phyloP scores from a whole-genome alignment of 2,888 invertebrate species.

The Tachina grossa region DNA sequence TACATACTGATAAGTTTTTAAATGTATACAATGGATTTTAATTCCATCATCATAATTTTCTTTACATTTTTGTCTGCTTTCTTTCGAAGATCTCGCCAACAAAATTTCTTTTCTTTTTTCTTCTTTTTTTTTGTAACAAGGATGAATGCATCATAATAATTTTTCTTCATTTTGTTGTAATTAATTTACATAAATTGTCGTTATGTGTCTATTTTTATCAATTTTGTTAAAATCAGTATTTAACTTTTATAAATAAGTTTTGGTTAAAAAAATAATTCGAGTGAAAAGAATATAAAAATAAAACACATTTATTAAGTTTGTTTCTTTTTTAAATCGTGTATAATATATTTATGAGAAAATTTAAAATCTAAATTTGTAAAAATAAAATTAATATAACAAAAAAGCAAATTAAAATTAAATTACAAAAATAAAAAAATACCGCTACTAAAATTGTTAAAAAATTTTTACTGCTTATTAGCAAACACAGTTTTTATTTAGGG shows the following conservation, averaged over 20 bases:
- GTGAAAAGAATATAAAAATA: slow-evolving; percentile 15
- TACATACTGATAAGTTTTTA: slow-evolving; percentile 6
- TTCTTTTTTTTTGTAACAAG: neutral
- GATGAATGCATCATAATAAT: slow-evolving; percentile 53
- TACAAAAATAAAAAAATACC: slow-evolving; percentile 63
- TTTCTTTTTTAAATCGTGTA: slow-evolving; percentile 47
- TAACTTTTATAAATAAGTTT: neutral
- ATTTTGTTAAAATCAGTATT: slow-evolving; percentile 35
- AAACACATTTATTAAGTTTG: slow-evolving; percentile 43
- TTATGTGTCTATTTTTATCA: neutral
- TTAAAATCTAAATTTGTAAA: slow-evolving; percentile 58
- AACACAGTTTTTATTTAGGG: neutral
- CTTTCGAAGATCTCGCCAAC: neutral
- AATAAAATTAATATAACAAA: slow-evolving; percentile 70
- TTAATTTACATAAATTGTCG: slow-evolving; percentile 4
- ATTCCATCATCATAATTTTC: slow-evolving; percentile 6
- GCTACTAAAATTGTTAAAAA: slow-evolving; percentile 45
- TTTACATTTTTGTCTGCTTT: neutral
- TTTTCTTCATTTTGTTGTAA: neutral
- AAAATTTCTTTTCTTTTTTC: neutral
- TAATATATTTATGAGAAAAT: slow-evolving; percentile 56
- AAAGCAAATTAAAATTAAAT: slow-evolving; percentile 66
- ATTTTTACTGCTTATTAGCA: slow-evolving; percentile 25
- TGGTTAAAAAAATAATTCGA: neutral
- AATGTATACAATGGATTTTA: slow-evolving; percentile 22